A percentile compares a stretch with the other conserved stretches of the same genome.
Evolutionary conservation across 1,140 invertebrate species (phyloP).

Genomic region (Chrysopa pallens): DNA sequence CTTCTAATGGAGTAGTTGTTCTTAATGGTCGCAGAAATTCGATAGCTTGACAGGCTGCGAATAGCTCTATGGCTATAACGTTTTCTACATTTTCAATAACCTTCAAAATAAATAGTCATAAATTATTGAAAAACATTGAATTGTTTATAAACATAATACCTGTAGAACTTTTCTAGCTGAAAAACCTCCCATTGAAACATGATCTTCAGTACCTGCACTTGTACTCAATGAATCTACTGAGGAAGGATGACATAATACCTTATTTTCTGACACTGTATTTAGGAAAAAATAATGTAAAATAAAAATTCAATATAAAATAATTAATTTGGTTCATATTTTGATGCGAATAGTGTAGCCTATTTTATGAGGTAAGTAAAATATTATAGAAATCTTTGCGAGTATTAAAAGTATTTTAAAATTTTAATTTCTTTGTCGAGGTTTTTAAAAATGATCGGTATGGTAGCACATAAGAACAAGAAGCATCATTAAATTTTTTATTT

Average conservation of each 20-base stretch:
- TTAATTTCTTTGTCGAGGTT: too few relatives aligned
- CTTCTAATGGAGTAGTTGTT: constrained; percentile 48
- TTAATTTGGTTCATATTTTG: too few relatives aligned
- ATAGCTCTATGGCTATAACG: constrained; percentile 51
- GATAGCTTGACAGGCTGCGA: constrained; percentile 55
- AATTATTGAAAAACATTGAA: not conserved
- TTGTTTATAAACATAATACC: constrained; percentile 9
- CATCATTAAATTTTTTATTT: too few relatives aligned
- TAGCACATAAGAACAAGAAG: too few relatives aligned
- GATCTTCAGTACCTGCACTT: constrained; percentile 58
- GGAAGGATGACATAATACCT: constrained; percentile 54
- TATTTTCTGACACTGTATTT: constrained; percentile 47
- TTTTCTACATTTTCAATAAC: constrained; percentile 49
- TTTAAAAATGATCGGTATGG: too few relatives aligned
- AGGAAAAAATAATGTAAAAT: not conserved
- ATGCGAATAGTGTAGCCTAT: too few relatives aligned
- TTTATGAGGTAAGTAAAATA: too few relatives aligned
- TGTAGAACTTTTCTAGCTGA: constrained; percentile 42
- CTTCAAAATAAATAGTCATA: constrained; percentile 10
- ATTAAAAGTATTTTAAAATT: too few relatives aligned
- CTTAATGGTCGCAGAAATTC: constrained; percentile 54
- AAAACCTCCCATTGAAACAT: constrained; percentile 61
- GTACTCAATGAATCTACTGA: constrained; percentile 55
- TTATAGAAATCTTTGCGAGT: too few relatives aligned
- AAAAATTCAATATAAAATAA: too few relatives aligned